Evolutionary conservation across 2,888 invertebrate genomes (phyloP).

Genomic region (Calameuta pallipes): DNA sequence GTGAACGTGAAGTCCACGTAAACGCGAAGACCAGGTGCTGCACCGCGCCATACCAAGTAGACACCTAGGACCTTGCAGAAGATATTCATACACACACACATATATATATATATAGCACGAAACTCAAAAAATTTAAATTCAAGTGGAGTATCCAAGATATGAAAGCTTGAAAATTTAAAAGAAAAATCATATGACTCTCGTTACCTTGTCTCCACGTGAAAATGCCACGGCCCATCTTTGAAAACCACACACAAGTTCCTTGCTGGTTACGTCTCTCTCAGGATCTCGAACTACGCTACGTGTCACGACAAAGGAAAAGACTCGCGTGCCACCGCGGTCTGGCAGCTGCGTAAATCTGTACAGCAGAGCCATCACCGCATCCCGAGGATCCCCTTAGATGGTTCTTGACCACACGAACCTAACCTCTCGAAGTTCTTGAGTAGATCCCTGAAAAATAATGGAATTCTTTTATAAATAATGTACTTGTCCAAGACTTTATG

Average conservation of each 20-base stretch:
- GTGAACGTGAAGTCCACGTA: constrained; percentile 86
- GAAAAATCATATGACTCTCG: not conserved
- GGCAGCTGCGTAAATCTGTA: constrained; percentile 85
- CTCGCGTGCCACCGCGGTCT: constrained; percentile 84
- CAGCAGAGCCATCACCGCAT: constrained; percentile 79
- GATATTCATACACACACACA: not conserved
- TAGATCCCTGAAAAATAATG: not conserved
- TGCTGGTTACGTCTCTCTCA: constrained; percentile 83
- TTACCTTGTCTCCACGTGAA: constrained; percentile 79
- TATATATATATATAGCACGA: not conserved
- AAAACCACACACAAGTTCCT: constrained; percentile 84
- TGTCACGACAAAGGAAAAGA: constrained; percentile 87
- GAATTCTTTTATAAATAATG: not conserved
- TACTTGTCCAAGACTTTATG: not conserved
- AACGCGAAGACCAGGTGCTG: constrained; percentile 80
- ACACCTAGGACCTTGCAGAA: constrained; percentile 73
- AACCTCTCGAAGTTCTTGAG: not conserved
- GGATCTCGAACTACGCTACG: constrained; percentile 81
- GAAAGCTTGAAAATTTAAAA: not conserved
- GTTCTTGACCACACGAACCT: not conserved
- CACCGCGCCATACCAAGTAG: constrained; percentile 81
- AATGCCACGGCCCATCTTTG: constrained; percentile 87
- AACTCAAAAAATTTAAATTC: not conserved
- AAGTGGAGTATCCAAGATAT: not conserved
- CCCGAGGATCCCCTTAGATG: constrained; percentile 37